Evolutionary conservation across 2,888 invertebrate genomes (phyloP).

Genomic region (Eupeodes luniger): DNA sequence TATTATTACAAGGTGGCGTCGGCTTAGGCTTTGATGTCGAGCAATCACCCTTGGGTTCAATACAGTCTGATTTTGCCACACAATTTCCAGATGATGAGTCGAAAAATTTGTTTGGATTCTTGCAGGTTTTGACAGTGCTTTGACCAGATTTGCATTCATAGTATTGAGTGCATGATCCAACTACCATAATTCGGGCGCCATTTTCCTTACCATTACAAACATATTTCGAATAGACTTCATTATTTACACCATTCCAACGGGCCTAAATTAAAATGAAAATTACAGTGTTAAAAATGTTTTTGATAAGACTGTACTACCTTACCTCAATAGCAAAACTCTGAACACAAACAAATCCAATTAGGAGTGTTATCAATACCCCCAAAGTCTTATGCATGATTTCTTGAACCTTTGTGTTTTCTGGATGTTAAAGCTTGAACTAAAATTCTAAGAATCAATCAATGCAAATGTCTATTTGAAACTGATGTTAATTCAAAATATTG

Average conservation of each 20-base stretch:
- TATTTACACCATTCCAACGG: conserved; percentile 74
- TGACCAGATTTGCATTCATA: conserved; percentile 80
- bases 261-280: neutral
- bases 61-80: conserved; percentile 79
- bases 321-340: conserved; percentile 63
- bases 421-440: neutral
- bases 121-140: conserved; percentile 77
- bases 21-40: conserved; percentile 13
- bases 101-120: conserved; percentile 76
- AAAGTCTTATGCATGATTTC: conserved; percentile 37
- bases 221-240: conserved; percentile 79
- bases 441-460: conserved; percentile 15
- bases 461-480: conserved; percentile 58
- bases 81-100: conserved; percentile 78
- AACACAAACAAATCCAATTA: conserved; percentile 42
- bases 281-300: neutral
- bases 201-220: conserved; percentile 79
- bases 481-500: conserved; percentile 24
- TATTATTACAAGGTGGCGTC: conserved; percentile 24
- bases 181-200: conserved; percentile 80
- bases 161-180: conserved; percentile 81
- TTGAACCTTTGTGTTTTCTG: neutral
- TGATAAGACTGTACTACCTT: neutral
- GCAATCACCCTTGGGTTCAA: conserved; percentile 65
- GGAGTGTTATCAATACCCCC: conserved; percentile 36